Conservation (phyloP, 2,797 vertebrate species). For the Sebastes taczanowskii region DNA sequence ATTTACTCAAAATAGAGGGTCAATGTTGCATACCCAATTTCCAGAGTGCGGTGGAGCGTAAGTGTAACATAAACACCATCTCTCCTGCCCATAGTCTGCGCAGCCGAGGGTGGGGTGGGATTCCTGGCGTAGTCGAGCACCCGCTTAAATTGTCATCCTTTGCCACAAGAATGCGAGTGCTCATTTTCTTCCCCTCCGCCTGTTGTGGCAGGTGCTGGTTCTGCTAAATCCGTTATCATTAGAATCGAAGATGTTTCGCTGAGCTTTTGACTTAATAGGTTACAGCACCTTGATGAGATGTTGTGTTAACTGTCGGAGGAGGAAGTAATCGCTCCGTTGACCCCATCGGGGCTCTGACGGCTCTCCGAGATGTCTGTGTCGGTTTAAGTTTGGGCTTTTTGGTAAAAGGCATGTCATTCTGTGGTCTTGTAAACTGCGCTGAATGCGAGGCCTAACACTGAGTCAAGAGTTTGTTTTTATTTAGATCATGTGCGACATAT, state of each 20-base stretch:
- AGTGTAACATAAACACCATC: conserved; percentile 85
- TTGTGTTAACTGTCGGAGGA: conserved; percentile 8
- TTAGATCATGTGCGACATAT: conserved; percentile 71
- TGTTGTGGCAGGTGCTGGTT: conserved; percentile 83
- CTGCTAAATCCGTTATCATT: conserved; percentile 62
- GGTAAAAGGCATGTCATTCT: conserved; percentile 70
- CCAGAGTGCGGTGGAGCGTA: conserved; percentile 80
- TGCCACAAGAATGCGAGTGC: conserved; percentile 83
- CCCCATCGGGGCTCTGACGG: conserved; percentile 16
- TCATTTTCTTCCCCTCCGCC: conserved; percentile 71
- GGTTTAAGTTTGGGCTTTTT: conserved; percentile 54
- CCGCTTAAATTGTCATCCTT: conserved; percentile 85
- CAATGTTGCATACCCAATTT: conserved; percentile 85
- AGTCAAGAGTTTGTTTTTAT: conserved; percentile 77
- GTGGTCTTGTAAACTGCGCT: conserved; percentile 75
- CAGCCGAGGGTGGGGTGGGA: conserved; percentile 82
- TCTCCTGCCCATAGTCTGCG: conserved; percentile 75
- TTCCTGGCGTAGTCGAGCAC: conserved; percentile 81
- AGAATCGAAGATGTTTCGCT: conserved; percentile 16
- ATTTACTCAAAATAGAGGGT: conserved; percentile 84
- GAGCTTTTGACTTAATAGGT: conserved; percentile 9
- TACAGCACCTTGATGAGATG: conserved; percentile 31
- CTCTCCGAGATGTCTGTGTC: conserved; percentile 29
- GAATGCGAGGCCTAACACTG: conserved; percentile 62
- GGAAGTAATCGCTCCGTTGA: conserved; percentile 41